Conservation (phyloP, 2,113 vertebrate genomes). For the Daphoenositta chrysoptera region DNA sequence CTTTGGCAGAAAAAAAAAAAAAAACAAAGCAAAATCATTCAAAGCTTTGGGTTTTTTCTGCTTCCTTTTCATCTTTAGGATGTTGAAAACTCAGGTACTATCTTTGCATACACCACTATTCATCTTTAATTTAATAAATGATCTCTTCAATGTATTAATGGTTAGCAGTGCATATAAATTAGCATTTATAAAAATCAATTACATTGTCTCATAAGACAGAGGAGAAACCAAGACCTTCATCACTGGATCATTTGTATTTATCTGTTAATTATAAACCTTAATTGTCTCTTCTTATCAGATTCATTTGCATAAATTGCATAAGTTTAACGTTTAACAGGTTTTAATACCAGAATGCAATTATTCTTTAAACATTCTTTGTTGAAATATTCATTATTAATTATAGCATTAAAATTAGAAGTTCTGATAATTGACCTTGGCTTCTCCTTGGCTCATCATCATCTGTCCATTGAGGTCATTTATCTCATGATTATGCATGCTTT, state of each 20-base stretch:
- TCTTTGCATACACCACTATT: conserved; percentile 52
- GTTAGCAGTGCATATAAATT: conserved; percentile 80
- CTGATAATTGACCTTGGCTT: conserved; percentile 79
- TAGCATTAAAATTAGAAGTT: conserved; percentile 75
- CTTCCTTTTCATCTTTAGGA: conserved; percentile 40
- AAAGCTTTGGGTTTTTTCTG: background rate
- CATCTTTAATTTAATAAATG: conserved; percentile 70
- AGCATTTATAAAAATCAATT: conserved; percentile 84
- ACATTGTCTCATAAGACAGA: conserved; percentile 75
- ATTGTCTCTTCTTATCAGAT: conserved; percentile 82
- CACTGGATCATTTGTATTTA: conserved; percentile 81
- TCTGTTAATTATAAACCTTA: conserved; percentile 83
- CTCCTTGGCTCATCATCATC: conserved; percentile 75
- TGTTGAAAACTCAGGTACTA: conserved; percentile 54
- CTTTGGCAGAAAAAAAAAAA: background rate
- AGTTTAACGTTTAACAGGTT: conserved; percentile 76
- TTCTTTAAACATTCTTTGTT: conserved; percentile 74
- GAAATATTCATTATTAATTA: conserved; percentile 79
- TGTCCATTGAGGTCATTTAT: conserved; percentile 68
- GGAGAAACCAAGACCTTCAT: conserved; percentile 78
- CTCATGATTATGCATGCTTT: conserved; percentile 69
- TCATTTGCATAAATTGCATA: conserved; percentile 82
- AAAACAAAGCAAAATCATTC: background rate
- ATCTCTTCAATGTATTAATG: conserved; percentile 71
- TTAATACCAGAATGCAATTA: conserved; percentile 76